Base-by-base conservation (phyloP, 2,888 invertebrate genomes). In the Cephus spinipes region DNA sequence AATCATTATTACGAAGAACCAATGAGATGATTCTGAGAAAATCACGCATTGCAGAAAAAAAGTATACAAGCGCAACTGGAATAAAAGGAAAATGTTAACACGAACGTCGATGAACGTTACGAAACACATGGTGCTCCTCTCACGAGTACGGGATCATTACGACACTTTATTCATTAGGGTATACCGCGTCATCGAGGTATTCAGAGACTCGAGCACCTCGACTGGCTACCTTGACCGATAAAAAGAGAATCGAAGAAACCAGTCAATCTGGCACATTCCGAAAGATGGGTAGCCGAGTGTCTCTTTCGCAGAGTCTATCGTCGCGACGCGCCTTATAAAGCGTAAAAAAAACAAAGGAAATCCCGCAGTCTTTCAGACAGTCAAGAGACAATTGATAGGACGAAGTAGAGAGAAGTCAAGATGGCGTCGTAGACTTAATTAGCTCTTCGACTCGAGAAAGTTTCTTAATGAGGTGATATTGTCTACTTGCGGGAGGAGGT, bases 221-320 rank as follows among this genome's bases (percentile, higher is more conserved):
- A 73, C 73, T 75, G 71, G 74, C 81, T 83, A 84, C 88, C 88
- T 88, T 88, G 87, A 86, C 87, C 87, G 86, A 87, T 85, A 85
- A 86, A 87, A 81, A 80, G 85, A 87, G 55, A 87, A 83, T 71
- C 71, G 71, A 71, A 71, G 71, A 71, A 71, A 31, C 31, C 71
- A 33, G 71, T 12, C 4, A 33, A 71, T 33, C 77, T 75, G 75
- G 33, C 77, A 74, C 74, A 71, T 74, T 74, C 75, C 34, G 23
- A 23, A 55, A 9, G 55, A 55, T 23, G 23, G 55, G 55, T 9
- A 23, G 55, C 23, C 23, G 23, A 23, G 55, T 55, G 55, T 55
- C 55, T 55, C 55, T 55, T 55, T 55, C 55, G 55, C 55, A 55
- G 23, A 23, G 23, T 23, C 9, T 23, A 1, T 2, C 55, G 23